Percentiles rank a stretch among this genome's conserved stretches.
Evolutionary conservation across 1,140 invertebrate species (phyloP).

Genomic region (Ostrea edulis): DNA sequence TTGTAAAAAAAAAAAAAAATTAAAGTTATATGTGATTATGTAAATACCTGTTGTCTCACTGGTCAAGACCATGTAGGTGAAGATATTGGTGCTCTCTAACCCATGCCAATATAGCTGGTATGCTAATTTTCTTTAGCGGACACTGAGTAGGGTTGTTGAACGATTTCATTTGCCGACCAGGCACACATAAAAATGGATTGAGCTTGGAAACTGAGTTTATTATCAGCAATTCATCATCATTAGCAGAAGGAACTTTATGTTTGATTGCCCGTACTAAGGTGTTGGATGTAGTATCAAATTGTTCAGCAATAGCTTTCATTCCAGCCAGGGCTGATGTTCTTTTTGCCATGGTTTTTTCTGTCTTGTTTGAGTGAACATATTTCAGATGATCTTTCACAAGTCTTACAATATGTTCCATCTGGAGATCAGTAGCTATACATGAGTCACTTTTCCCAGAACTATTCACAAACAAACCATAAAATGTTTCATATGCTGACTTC

Average conservation of each 20-base stretch:
- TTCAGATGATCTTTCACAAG: conserved; percentile 29
- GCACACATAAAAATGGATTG: too few relatives aligned
- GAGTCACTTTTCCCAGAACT: not conserved
- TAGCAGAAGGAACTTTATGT: not conserved
- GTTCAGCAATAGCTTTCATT: not conserved
- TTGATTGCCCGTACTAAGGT: not conserved
- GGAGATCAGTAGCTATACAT: conserved; percentile 35
- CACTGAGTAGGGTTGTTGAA: not conserved
- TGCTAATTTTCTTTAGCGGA: not conserved
- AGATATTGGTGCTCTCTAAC: conserved; percentile 12
- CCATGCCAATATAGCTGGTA: not conserved
- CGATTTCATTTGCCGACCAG: conserved; percentile 3
- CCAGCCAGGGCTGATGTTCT: not conserved
- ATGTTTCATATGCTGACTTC: conserved; percentile 18
- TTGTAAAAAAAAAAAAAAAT: too few relatives aligned
- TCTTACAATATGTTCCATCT: conserved; percentile 29
- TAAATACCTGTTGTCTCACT: not conserved
- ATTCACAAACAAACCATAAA: conserved; percentile 42
- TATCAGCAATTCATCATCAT: not conserved
- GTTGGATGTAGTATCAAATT: not conserved
- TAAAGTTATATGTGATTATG: not conserved
- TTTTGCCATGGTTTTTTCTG: conserved; percentile 4
- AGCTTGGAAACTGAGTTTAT: too few relatives aligned
- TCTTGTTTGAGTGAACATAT: conserved; percentile 1
- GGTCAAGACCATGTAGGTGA: not conserved